phyloP scores from a whole-genome alignment of 2,888 invertebrate genomes.

The Arrhopalites spinosus region DNA sequence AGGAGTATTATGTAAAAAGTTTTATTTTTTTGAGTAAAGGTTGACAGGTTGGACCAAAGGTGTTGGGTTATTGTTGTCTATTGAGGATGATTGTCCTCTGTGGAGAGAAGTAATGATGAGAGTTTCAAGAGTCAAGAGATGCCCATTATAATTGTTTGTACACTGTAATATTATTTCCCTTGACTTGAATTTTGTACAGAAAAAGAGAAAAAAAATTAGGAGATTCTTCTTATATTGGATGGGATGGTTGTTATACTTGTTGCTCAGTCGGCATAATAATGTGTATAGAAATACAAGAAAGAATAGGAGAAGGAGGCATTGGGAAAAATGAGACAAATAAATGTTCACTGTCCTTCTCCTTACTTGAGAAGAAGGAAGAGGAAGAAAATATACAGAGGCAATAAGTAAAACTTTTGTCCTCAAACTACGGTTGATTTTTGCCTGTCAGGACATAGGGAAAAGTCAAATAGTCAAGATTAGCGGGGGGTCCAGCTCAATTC shows the following conservation, averaged over 20 bases:
- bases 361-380: too few relatives aligned
- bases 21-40: constrained; percentile 9
- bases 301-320: not conserved
- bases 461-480: not conserved
- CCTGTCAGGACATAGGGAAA: not conserved
- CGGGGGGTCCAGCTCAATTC: constrained; percentile 11
- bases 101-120: constrained; percentile 14
- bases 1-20: constrained; percentile 15
- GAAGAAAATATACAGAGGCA: too few relatives aligned
- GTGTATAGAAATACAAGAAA: not conserved
- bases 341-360: not conserved
- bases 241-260: not conserved
- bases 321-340: not conserved
- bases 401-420: not conserved
- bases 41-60: not conserved
- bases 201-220: too few relatives aligned
- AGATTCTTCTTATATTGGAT: too few relatives aligned
- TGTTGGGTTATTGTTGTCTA: too few relatives aligned
- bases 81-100: not conserved
- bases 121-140: not conserved
- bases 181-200: too few relatives aligned
- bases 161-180: not conserved
- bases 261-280: constrained; percentile 11
- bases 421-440: too few relatives aligned
- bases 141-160: not conserved